These are phyloP conservation scores for Myiagra hebetior DNA, from an alignment of 2,113 vertebrate species.

Conservation along the genomic window DNA sequence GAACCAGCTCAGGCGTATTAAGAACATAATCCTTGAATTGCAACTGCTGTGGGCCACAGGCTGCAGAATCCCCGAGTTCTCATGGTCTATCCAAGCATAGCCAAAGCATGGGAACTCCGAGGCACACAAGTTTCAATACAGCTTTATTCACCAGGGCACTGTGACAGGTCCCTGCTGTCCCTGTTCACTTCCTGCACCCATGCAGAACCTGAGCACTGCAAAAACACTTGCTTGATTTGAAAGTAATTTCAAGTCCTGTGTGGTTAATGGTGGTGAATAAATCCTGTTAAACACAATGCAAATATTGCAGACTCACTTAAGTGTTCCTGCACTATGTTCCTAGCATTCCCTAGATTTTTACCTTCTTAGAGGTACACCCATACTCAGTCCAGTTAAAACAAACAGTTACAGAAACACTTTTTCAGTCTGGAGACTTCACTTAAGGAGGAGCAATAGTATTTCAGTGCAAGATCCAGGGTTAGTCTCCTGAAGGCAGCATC, in stretches of 20 bases:
- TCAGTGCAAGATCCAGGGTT: background rate
- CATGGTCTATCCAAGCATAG: rapidly evolving
- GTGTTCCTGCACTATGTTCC: background rate
- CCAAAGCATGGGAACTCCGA: background rate
- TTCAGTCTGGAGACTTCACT: background rate
- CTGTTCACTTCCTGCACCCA: background rate
- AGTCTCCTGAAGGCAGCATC: background rate
- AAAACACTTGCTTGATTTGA: background rate
- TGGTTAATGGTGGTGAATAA: background rate
- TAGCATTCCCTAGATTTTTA: background rate
- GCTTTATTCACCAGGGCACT: rapidly evolving
- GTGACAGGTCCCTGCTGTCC: background rate
- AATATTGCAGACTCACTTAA: background rate
- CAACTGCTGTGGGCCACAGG: background rate
- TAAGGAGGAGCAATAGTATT: background rate
- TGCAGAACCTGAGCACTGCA: background rate
- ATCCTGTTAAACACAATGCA: background rate
- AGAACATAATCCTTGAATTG: background rate
- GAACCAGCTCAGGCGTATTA: background rate
- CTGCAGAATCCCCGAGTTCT: background rate
- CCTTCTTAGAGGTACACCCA: background rate
- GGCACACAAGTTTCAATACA: background rate
- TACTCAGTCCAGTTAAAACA: background rate
- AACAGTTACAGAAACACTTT: background rate
- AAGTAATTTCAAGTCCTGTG: background rate